Evolutionary conservation across 1,140 invertebrate genomes (phyloP).

Genomic region (Drosophila dunni): DNA sequence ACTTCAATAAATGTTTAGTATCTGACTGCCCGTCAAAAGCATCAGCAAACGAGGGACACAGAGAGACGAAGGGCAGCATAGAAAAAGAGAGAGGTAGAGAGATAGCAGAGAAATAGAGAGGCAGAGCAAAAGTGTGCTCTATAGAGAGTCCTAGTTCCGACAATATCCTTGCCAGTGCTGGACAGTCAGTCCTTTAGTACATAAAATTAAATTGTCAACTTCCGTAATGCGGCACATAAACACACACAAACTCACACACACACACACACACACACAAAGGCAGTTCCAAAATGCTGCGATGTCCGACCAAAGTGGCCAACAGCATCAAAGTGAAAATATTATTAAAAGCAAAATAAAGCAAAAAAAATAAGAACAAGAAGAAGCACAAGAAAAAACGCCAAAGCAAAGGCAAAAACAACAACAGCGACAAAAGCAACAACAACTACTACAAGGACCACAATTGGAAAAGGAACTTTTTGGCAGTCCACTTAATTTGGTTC

Average conservation of each 20-base stretch:
- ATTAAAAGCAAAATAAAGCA: conserved; percentile 72
- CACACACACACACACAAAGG: conserved; percentile 42
- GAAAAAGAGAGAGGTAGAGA: conserved; percentile 13
- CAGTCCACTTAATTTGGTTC: conserved; percentile 73
- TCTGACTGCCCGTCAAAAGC: conserved; percentile 42
- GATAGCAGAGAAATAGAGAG: no score
- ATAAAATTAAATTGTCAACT: conserved; percentile 83
- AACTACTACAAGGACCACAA: conserved; percentile 8
- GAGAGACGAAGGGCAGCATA: no score
- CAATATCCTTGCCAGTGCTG: not conserved
- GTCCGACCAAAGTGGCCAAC: conserved; percentile 57
- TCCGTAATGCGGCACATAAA: conserved; percentile 72
- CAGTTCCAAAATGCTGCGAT: not conserved
- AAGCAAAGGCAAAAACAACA: conserved; percentile 25
- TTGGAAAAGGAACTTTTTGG: conserved; percentile 44
- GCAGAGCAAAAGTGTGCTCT: not conserved
- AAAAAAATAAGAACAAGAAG: conserved; percentile 20
- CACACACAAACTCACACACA: conserved; percentile 25
- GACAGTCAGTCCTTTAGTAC: conserved; percentile 49
- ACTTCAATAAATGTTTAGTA: conserved; percentile 79
- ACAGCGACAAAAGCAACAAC: conserved; percentile 8
- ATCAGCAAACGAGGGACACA: not conserved
- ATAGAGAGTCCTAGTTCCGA: conserved; percentile 16
- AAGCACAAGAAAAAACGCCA: conserved; percentile 20
- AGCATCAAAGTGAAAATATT: conserved; percentile 80